phyloP scores from a whole-genome alignment of 2,888 invertebrate genomes.

The Ypsolopha scabrella region DNA sequence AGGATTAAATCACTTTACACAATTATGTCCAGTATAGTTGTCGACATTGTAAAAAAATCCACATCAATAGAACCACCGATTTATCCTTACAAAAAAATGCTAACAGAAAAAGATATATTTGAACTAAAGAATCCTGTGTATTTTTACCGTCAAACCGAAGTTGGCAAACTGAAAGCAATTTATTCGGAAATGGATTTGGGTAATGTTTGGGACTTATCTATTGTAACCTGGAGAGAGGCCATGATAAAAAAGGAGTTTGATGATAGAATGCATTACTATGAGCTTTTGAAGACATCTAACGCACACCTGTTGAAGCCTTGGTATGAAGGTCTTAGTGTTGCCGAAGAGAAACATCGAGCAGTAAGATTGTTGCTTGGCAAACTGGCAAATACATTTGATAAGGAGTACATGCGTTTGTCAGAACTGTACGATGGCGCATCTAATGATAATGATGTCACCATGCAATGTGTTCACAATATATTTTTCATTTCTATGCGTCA shows the following conservation, averaged over 20 bases:
- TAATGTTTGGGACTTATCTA: slow-evolving; percentile 43
- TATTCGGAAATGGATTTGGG: slow-evolving; percentile 35
- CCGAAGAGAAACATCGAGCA: slow-evolving; percentile 34
- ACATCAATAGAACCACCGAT: slow-evolving; percentile 28
- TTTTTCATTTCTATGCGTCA: slow-evolving; percentile 41
- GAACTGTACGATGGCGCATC: slow-evolving; percentile 8
- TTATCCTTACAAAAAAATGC: slow-evolving; percentile 44
- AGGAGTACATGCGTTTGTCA: slow-evolving; percentile 26
- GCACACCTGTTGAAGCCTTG: slow-evolving; percentile 41
- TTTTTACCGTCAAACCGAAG: slow-evolving; percentile 56
- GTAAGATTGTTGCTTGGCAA: slow-evolving; percentile 31
- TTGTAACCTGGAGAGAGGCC: slow-evolving; percentile 38
- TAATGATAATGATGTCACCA: neutral
- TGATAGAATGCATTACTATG: slow-evolving; percentile 45
- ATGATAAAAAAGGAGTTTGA: slow-evolving; percentile 46
- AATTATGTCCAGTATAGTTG: slow-evolving; percentile 15
- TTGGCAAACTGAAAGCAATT: slow-evolving; percentile 33
- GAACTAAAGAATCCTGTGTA: slow-evolving; percentile 53
- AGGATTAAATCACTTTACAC: slow-evolving; percentile 15
- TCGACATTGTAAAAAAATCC: slow-evolving; percentile 26
- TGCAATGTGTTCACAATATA: slow-evolving; percentile 21
- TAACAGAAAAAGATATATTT: slow-evolving; percentile 51
- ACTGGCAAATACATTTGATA: slow-evolving; percentile 39
- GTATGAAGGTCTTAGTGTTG: slow-evolving; percentile 37
- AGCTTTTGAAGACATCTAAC: slow-evolving; percentile 31